phyloP scores from a whole-genome alignment of 2,113 vertebrate species.

The Paracyprichromis sp. region DNA sequence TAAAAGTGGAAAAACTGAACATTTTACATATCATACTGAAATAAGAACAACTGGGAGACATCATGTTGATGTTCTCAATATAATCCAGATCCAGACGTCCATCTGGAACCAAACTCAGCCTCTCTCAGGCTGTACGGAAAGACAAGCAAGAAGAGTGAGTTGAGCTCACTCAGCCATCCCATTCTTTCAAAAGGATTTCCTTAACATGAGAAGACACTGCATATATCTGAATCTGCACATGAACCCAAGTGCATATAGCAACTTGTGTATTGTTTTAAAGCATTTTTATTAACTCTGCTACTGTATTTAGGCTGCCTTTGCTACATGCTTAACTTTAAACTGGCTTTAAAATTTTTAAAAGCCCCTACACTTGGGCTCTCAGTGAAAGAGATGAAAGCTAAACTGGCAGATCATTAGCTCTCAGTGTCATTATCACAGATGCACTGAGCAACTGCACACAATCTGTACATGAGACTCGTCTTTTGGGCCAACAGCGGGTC shows the following conservation, averaged over 20 bases:
- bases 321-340: neutral
- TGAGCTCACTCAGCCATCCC: neutral
- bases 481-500: constrained; percentile 29
- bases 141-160: neutral
- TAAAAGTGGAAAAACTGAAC: neutral
- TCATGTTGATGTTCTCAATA: neutral
- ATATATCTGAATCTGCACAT: neutral
- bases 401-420: neutral
- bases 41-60: neutral
- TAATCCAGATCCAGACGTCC: neutral
- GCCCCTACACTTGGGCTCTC: neutral
- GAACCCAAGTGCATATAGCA: neutral
- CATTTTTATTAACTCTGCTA: neutral
- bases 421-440: constrained; percentile 4
- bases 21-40: neutral
- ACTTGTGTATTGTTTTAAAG: neutral
- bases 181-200: neutral
- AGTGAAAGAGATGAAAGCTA: neutral
- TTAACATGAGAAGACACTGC: neutral
- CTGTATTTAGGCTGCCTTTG: neutral
- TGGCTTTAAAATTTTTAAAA: neutral
- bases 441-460: neutral
- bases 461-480: constrained; percentile 1
- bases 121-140: neutral
- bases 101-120: neutral